Evolutionary conservation across 1,140 invertebrate genomes (phyloP), one percentile per base, ranked within the genome.

Genomic region (Hycleus cichorii): DNA sequence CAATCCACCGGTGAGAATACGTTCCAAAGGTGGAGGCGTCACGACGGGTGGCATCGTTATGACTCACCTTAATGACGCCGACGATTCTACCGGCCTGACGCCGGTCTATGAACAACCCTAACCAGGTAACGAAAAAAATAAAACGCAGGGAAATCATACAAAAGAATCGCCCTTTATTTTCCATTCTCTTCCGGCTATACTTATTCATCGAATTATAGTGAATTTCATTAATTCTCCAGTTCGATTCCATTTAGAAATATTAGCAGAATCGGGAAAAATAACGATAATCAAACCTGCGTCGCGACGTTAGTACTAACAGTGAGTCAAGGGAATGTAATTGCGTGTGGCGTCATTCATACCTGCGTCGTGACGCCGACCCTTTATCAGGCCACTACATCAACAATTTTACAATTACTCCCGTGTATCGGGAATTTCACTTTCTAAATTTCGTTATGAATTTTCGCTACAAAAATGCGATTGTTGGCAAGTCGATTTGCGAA

Each of bases 261-360:
- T 18, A 18, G 18, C 18, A 18, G 18, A 18, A 18, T 18, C 18
- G 18, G 18, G 18, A 18, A 18, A 18, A 18, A 12, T 12, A 12
- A 12, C 1, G 12, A 12, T 12, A 12, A 12, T 12, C 27, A 32
- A 7, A 3, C 32, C 25, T 25, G 12, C 26, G 25, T 48, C 47
- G 6, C 26, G 24, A 32, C 47, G 12, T 26, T 27, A 47, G 27
- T 18, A 48, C 26, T 44, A 25, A 24, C 25, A 27, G 43, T 27
- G 25, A 39, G 44, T 60, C 49, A 57, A 62, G 60, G 64, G 64
- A 66, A 66, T 66, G 62, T 60, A 51, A 62, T 68, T 61, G 66
- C 66, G 66, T 68, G 66, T 46, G 66, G 66, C 66, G 66, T 68
- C 66, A 68, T 68, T 68, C 66, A 68, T 66, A 58, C 63, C 60